Evolutionary conservation across 2,888 invertebrate species (phyloP).

Genomic region (Xanthia icteritia): DNA sequence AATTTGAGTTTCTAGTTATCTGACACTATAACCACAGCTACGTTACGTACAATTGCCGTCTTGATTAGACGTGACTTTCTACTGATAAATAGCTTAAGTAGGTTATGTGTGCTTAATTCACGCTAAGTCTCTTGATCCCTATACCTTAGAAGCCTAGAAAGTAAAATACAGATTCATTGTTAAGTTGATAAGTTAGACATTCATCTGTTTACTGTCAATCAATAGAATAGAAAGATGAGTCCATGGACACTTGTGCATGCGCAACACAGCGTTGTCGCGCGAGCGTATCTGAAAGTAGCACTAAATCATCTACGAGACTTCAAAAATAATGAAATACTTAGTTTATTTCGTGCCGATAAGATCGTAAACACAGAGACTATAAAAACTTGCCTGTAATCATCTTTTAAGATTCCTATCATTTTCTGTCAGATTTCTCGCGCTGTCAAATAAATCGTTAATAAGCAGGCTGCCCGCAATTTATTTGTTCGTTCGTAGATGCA

Average conservation of each 20-base stretch:
- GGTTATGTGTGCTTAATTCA: constrained; percentile 29
- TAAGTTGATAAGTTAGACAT: constrained; percentile 15
- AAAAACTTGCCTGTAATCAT: constrained; percentile 30
- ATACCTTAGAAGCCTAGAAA: constrained; percentile 23
- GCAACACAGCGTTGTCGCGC: not conserved
- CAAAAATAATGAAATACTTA: constrained; percentile 21
- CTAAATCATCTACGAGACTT: constrained; percentile 19
- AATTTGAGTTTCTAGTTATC: constrained; percentile 61
- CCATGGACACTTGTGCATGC: not conserved
- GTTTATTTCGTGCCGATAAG: constrained; percentile 20
- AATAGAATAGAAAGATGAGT: not conserved
- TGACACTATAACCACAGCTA: constrained; percentile 50
- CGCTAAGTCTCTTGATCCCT: constrained; percentile 9
- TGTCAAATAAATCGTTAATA: constrained; percentile 58
- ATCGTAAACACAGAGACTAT: constrained; percentile 33
- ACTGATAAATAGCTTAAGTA: constrained; percentile 24
- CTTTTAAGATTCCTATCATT: constrained; percentile 40
- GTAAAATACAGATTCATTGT: constrained; percentile 12
- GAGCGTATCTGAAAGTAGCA: constrained; percentile 25
- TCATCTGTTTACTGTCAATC: constrained; percentile 25
- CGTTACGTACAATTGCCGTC: constrained; percentile 47
- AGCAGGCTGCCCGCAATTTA: constrained; percentile 42
- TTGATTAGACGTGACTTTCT: constrained; percentile 55
- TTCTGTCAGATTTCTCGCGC: constrained; percentile 45
- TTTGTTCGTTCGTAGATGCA: constrained; percentile 46